These are phyloP conservation scores for Alectoris magna DNA, from an alignment of 2,797 vertebrate genomes.

Conservation along the genomic window DNA sequence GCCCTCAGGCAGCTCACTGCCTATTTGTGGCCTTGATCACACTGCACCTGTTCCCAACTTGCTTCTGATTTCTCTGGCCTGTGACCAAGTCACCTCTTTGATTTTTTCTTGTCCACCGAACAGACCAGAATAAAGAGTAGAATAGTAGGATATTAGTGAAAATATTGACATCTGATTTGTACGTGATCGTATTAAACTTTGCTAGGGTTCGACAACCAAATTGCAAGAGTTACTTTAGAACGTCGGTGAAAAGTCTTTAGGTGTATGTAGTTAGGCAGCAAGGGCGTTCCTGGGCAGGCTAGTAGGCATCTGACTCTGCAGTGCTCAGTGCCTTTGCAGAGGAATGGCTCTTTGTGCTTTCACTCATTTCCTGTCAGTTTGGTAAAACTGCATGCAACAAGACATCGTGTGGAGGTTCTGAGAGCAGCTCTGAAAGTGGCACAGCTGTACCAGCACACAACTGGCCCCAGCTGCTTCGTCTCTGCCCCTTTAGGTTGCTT, in stretches of 20 bases:
- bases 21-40: not conserved
- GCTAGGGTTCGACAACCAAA: not conserved
- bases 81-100: not conserved
- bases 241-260: not conserved
- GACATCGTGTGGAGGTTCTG: not conserved
- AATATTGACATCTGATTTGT: not conserved
- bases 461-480: not conserved
- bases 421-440: not conserved
- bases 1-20: not conserved
- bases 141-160: not conserved
- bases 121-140: not conserved
- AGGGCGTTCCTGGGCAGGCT: not conserved
- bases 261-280: not conserved
- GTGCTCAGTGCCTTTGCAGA: not conserved
- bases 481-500: not conserved
- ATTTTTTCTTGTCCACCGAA: not conserved
- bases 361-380: not conserved
- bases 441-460: not conserved
- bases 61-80: conserved; percentile 26
- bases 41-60: not conserved
- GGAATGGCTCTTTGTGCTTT: not conserved
- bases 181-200: not conserved
- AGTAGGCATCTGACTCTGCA: not conserved
- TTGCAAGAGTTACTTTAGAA: not conserved
- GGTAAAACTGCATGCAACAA: not conserved